These are phyloP conservation scores for Nothobranchius furzeri DNA, from an alignment of 2,113 vertebrate species.

Conservation along the genomic window DNA sequence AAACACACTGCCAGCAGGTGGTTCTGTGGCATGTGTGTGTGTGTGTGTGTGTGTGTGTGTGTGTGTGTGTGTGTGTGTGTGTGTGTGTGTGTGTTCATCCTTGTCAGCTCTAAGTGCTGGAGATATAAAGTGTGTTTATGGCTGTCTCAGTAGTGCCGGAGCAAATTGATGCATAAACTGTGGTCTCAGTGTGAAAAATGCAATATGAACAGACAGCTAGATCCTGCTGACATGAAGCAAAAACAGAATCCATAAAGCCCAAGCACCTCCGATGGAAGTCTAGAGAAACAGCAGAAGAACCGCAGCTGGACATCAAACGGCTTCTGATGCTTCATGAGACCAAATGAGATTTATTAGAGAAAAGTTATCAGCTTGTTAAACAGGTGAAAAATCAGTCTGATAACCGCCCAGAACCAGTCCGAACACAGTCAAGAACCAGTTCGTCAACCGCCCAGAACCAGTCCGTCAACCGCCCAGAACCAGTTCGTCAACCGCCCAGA, in stretches of 20 bases:
- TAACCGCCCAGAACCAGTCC: too few species aligned
- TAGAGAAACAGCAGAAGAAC: background rate
- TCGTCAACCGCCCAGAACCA: too few species aligned
- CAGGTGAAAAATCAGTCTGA: too few species aligned
- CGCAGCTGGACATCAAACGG: background rate
- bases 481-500: background rate
- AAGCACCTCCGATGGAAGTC: constrained; percentile 20
- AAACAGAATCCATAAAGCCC: constrained; percentile 41
- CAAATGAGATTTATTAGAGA: too few species aligned
- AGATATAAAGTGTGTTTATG: constrained; percentile 12
- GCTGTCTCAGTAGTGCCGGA: background rate
- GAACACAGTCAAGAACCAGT: too few species aligned
- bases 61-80: constrained; percentile 12
- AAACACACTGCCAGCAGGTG: constrained; percentile 51
- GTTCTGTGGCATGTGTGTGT: constrained; percentile 3
- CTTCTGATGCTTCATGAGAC: too few species aligned
- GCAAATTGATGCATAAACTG: constrained; percentile 20
- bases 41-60: constrained; percentile 9
- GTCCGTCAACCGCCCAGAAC: too few species aligned
- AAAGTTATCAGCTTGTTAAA: too few species aligned
- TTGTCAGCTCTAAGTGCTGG: background rate
- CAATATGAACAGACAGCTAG: constrained; percentile 10
- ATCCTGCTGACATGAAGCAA: constrained; percentile 45
- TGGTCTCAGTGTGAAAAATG: constrained; percentile 40
- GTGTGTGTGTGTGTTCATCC: background rate